These are phyloP conservation scores for Pseudois nayaur DNA, from an alignment of 2,113 vertebrate genomes.

Conservation along the genomic window DNA sequence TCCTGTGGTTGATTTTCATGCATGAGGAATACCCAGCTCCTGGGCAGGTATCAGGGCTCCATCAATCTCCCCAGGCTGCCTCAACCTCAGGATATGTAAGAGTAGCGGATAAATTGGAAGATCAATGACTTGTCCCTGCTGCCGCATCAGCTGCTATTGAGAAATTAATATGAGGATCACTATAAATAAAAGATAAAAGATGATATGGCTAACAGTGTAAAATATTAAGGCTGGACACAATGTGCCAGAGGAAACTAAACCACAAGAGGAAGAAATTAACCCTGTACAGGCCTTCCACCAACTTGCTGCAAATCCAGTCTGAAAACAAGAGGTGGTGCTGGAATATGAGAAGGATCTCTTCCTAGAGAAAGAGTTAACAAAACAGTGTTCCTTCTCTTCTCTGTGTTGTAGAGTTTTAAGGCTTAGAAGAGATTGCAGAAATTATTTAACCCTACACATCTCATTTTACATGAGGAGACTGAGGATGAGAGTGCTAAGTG, in stretches of 20 bases:
- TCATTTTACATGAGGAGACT: not conserved
- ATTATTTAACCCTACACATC: not conserved
- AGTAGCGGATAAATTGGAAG: constrained; percentile 83
- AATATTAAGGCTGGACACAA: constrained; percentile 84
- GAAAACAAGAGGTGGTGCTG: not conserved
- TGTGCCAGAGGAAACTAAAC: constrained; percentile 76
- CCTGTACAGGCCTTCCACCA: constrained; percentile 9
- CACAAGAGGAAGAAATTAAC: constrained; percentile 79
- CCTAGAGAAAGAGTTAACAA: not conserved
- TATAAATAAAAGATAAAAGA: constrained; percentile 91
- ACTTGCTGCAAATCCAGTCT: not conserved
- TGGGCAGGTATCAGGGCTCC: constrained; percentile 70
- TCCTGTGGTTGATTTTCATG: constrained; percentile 83
- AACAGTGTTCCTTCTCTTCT: not conserved
- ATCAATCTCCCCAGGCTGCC: constrained; percentile 79
- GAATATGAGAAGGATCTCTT: not conserved
- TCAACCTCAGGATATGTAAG: constrained; percentile 80
- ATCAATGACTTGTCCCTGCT: constrained; percentile 85
- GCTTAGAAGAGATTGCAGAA: not conserved
- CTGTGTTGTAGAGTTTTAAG: not conserved
- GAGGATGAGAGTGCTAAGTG: not conserved
- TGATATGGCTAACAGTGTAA: constrained; percentile 83
- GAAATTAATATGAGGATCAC: constrained; percentile 87
- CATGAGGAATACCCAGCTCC: constrained; percentile 72
- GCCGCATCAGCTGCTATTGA: constrained; percentile 82